phyloP scores from a whole-genome alignment of 2,797 vertebrate species.

The Manis javanica region DNA sequence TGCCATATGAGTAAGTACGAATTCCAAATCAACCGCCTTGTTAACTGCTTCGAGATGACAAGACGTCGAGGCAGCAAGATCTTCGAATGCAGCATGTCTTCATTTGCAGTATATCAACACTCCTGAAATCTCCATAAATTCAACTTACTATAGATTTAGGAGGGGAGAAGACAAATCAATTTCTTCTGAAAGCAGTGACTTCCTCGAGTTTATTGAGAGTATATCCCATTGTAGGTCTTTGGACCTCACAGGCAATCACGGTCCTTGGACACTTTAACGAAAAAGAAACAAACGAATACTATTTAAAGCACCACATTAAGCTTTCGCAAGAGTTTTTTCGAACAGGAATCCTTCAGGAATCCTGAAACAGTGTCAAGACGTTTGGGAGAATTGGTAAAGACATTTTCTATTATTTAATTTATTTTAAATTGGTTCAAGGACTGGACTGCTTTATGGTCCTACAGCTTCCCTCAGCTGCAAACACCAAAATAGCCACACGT shows the following conservation, averaged over 20 bases:
- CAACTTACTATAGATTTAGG: not conserved
- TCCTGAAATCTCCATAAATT: not conserved
- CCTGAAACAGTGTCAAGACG: not conserved
- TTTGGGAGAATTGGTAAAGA: not conserved
- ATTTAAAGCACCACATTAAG: not conserved
- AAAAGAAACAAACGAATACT: constrained; percentile 31
- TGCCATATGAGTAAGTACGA: not conserved
- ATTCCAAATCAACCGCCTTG: not conserved
- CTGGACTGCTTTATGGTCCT: not conserved
- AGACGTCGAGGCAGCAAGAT: not conserved
- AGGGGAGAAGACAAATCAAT: not conserved
- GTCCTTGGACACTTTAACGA: not conserved
- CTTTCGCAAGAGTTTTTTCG: constrained; percentile 29
- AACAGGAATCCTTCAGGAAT: not conserved
- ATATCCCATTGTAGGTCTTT: not conserved
- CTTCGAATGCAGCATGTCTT: not conserved
- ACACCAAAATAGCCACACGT: constrained; percentile 47
- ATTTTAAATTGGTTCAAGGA: constrained; percentile 65
- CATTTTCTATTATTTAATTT: constrained; percentile 34
- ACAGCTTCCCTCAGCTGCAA: not conserved
- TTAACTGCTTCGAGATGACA: not conserved
- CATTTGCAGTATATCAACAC: no score
- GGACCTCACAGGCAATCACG: not conserved
- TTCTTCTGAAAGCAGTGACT: not conserved
- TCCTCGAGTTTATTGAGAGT: not conserved